Evolutionary conservation across 2,888 invertebrate species (phyloP).

Genomic region (Galeruca laticollis): DNA sequence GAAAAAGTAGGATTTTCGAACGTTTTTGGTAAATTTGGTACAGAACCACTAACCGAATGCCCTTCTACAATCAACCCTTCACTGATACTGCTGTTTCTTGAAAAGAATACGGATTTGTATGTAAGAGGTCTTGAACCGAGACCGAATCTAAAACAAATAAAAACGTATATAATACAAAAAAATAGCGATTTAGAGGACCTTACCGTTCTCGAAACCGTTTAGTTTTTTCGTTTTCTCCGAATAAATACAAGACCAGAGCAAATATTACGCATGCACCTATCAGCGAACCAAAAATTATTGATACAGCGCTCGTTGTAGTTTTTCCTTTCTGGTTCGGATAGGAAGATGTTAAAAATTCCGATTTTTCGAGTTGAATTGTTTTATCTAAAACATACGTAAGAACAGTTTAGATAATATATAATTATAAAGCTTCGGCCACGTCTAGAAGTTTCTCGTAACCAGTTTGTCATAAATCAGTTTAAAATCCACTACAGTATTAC

Average conservation of each 20-base stretch:
- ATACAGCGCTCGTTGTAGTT: not conserved
- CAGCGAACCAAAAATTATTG: conserved; percentile 25
- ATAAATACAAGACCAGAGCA: conserved; percentile 9
- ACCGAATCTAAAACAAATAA: conserved; percentile 30
- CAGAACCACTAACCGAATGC: conserved; percentile 54
- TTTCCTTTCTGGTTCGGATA: conserved; percentile 10
- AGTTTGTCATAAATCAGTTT: no score
- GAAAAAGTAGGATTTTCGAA: conserved; percentile 60
- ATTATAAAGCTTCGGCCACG: no score
- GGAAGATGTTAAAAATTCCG: not conserved
- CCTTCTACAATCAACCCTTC: conserved; percentile 53
- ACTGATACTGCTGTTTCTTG: conserved; percentile 54
- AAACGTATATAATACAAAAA: not conserved
- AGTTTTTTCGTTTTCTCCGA: conserved; percentile 9
- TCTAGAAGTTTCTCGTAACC: no score
- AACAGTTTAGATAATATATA: no score
- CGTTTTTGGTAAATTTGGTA: conserved; percentile 54
- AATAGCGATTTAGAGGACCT: no score
- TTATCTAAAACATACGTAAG: not conserved
- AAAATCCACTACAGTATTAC: no score
- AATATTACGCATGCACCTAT: conserved; percentile 9
- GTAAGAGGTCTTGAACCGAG: conserved; percentile 14
- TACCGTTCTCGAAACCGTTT: conserved; percentile 19
- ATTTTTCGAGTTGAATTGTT: not conserved
- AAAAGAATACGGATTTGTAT: conserved; percentile 46